Conservation (phyloP, 2,113 vertebrate species). For the Actinemys pallida region DNA sequence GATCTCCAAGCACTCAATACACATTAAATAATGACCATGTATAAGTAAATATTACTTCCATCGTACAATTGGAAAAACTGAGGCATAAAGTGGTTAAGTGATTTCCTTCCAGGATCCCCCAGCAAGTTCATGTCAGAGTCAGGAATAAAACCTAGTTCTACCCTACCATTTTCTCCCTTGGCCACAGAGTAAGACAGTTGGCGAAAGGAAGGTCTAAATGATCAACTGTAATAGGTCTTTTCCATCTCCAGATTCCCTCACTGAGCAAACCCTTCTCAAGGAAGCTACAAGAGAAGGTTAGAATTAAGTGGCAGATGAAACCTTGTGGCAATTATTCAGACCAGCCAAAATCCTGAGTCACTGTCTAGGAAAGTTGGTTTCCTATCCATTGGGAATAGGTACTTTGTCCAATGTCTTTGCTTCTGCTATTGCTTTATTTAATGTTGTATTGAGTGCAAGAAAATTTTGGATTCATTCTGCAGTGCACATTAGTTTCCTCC, state of each 20-base stretch:
- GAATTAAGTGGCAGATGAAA: not conserved
- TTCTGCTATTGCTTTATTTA: slow-evolving; percentile 23
- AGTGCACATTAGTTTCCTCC: slow-evolving; percentile 16
- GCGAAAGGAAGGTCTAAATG: not conserved
- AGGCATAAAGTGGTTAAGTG: not conserved
- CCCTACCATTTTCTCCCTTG: not conserved
- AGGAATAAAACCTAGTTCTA: not conserved
- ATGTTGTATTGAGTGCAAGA: not conserved
- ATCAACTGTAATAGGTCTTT: not conserved
- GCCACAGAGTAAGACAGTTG: rapidly evolving
- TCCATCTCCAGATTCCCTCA: not conserved
- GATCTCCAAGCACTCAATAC: not conserved
- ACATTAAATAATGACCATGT: not conserved
- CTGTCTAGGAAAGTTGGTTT: not conserved
- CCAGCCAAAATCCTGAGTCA: not conserved
- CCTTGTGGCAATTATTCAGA: not conserved
- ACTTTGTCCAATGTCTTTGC: not conserved
- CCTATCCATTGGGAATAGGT: not conserved
- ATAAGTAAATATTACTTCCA: not conserved
- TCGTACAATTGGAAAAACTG: not conserved
- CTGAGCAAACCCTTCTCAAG: not conserved
- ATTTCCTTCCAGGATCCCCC: not conserved
- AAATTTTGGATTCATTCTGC: not conserved
- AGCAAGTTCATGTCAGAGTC: not conserved
- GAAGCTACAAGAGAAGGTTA: not conserved